phyloP scores from a whole-genome alignment of 2,797 vertebrate genomes.

The Erethizon dorsatum region DNA sequence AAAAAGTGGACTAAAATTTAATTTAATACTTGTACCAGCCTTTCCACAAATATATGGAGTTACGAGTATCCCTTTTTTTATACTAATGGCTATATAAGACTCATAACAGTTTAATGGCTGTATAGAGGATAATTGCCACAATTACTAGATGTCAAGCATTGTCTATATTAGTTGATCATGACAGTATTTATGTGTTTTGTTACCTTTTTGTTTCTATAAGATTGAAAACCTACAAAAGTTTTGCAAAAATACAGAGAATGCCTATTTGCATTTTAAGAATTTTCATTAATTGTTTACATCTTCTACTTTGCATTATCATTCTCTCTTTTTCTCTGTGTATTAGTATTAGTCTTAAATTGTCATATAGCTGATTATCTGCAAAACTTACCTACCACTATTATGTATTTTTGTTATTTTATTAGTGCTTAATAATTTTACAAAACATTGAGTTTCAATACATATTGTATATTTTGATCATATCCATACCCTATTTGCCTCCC shows the following conservation, averaged over 20 bases:
- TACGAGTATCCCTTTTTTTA: not conserved
- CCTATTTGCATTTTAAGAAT: not conserved
- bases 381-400: not conserved
- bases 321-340: not conserved
- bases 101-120: not conserved
- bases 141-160: not conserved
- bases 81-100: not conserved
- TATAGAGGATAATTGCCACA: not conserved
- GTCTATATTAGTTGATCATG: not conserved
- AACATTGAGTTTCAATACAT: not conserved
- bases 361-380: not conserved
- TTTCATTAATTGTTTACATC: not conserved
- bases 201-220: not conserved
- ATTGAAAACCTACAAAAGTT: not conserved
- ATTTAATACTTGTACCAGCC: not conserved
- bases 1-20: not conserved
- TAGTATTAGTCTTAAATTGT: not conserved
- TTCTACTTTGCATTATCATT: not conserved
- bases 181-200: not conserved
- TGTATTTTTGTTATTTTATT: not conserved
- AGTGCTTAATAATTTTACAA: not conserved
- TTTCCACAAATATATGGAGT: not conserved
- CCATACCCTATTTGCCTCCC: not conserved
- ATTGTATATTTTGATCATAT: not conserved
- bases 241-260: not conserved